phyloP scores from a whole-genome alignment of 2,888 invertebrate genomes.

The Stenotaenia linearis region DNA sequence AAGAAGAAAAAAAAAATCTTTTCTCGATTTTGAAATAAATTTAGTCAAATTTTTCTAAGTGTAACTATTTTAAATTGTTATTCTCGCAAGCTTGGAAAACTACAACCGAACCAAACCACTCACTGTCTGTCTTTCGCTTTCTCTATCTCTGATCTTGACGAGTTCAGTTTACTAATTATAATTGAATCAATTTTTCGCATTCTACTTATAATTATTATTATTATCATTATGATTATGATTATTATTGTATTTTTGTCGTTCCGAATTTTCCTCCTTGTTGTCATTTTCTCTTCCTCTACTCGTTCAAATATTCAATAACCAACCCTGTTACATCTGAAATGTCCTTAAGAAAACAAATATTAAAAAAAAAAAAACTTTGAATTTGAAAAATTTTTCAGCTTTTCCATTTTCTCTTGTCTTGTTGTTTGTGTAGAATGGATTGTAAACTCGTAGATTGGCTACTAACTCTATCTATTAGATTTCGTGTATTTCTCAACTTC shows the following conservation, averaged over 20 bases:
- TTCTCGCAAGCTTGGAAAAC: neutral
- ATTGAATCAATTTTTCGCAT: too few species aligned
- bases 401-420: neutral
- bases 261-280: neutral
- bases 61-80: neutral
- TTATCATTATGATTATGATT: neutral
- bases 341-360: neutral
- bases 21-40: neutral
- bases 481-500: conserved; percentile 1
- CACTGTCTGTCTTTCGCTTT: neutral
- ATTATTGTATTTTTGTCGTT: conserved; percentile 4
- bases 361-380: neutral
- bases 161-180: neutral
- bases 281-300: conserved; percentile 9
- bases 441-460: neutral
- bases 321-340: neutral
- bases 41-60: neutral
- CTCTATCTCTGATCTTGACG: neutral
- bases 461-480: neutral
- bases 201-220: neutral
- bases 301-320: neutral
- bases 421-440: neutral
- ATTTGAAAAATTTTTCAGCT: neutral
- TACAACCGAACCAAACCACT: neutral
- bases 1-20: neutral